phyloP scores from a whole-genome alignment of 2,888 invertebrate species.

The Deilephila elpenor region DNA sequence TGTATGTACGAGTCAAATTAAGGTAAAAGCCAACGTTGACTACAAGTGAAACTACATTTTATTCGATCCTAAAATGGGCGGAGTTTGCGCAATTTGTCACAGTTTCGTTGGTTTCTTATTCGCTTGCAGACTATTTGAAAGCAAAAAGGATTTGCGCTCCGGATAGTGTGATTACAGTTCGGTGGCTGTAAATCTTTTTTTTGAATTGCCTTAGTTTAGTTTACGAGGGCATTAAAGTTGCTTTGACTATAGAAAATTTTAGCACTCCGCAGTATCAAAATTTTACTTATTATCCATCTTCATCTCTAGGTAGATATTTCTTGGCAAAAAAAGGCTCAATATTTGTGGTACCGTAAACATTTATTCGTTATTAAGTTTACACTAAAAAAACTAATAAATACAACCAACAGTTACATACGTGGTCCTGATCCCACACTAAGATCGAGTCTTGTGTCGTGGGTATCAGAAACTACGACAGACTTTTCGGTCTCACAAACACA shows the following conservation, averaged over 20 bases:
- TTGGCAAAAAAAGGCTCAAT: no score
- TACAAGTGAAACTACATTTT: background rate
- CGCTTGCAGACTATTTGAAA: background rate
- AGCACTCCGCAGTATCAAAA: background rate
- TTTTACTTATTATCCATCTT: background rate
- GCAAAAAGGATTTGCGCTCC: slow-evolving; percentile 2
- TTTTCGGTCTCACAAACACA: no score
- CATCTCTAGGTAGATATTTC: background rate
- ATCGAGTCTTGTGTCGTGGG: no score
- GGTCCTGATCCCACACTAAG: no score
- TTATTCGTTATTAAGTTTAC: no score
- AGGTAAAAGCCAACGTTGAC: slow-evolving; percentile 14
- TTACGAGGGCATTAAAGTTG: background rate
- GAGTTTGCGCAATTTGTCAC: slow-evolving; percentile 22
- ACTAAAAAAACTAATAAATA: no score
- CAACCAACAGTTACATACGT: no score
- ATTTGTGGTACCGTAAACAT: no score
- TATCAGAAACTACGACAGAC: no score
- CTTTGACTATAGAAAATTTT: background rate
- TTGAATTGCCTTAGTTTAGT: background rate
- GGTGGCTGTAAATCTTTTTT: slow-evolving; percentile 2
- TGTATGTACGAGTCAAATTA: slow-evolving; percentile 5
- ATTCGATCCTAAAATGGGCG: slow-evolving; percentile 20
- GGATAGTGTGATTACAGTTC: background rate
- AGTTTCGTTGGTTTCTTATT: slow-evolving; percentile 18